These are phyloP conservation scores for Xenopus tropicalis DNA, from an alignment of 2,113 vertebrate genomes.

Conservation along the genomic window DNA sequence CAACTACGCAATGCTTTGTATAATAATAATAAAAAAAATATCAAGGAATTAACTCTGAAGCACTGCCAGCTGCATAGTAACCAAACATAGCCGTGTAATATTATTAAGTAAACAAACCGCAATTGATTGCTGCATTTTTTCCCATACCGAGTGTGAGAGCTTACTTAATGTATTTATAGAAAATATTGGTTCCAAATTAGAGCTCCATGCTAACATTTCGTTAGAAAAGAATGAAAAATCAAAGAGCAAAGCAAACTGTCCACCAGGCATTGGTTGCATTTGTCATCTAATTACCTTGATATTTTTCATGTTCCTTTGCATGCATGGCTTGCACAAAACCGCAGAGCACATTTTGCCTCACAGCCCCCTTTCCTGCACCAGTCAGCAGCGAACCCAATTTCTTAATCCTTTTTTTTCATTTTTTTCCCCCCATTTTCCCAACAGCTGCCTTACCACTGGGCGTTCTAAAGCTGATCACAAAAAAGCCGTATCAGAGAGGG, in stretches of 20 bases:
- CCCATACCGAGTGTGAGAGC: no score
- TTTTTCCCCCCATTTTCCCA: slow-evolving; percentile 71
- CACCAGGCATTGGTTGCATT: no score
- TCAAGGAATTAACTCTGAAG: no score
- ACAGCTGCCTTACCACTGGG: slow-evolving; percentile 93
- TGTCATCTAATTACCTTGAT: slow-evolving; percentile 8
- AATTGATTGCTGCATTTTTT: no score
- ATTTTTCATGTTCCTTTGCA: not conserved
- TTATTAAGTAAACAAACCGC: not conserved
- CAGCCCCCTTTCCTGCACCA: not conserved
- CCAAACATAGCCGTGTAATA: not conserved
- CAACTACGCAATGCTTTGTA: no score
- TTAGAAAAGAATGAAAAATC: no score
- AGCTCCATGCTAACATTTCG: no score
- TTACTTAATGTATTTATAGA: no score
- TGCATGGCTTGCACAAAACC: slow-evolving; percentile 15
- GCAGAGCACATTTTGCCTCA: not conserved
- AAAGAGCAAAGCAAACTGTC: no score
- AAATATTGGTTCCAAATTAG: no score
- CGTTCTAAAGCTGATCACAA: slow-evolving; percentile 94
- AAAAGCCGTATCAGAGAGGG: slow-evolving; percentile 93
- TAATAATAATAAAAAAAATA: no score
- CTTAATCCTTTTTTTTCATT: slow-evolving; percentile 67
- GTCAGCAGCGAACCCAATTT: slow-evolving; percentile 8
- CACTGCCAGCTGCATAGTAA: no score